Evolutionary conservation across 2,888 invertebrate species (phyloP), one percentile per base, ranked within the genome.

Genomic region (Drosophila villosipedis): DNA sequence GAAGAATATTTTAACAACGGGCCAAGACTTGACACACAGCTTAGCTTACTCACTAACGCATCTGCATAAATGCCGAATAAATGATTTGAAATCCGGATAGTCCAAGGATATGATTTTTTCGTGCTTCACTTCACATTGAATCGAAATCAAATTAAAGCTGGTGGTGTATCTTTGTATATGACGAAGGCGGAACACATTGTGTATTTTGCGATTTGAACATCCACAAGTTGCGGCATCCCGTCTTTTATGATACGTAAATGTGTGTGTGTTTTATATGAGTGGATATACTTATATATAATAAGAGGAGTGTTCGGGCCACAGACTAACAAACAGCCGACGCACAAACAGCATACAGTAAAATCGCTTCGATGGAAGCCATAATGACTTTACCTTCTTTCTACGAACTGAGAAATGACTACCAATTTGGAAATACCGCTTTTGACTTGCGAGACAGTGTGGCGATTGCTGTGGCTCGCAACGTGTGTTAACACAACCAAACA

Each of bases 191-290:
- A 92, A 91, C 91, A 91, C 92, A 90, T 84, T 90, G 84, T 90
- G 90, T 91, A 91, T 92, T 91, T 92, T 91, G 92, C 91, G 92
- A 91, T 91, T 92, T 91, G 83, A 91, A 91, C 92, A 89, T 91
- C 91, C 90, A 85, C 89, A 84, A 89, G 84, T 89, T 90, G 90
- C 91, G 89, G 85, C 83, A 78, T 84, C 75, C 89, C 74, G 87
- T 79, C 90, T 82, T 90, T 90, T 90, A 90, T 80, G 76, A 74
- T 90, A 82, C 66, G 73, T 74, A 68, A 65, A 68, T 71, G 86
- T 83, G 67, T 76, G 61, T 71, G 61, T 59, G 64, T 66, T 47
- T 58, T 50, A 55, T 68, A 54, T 68, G 69, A 86, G 80, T 79
- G 69, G 87, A 83, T 83, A 86, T 89, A 77, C 74, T 79, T 76